phyloP scores from a whole-genome alignment of 2,797 vertebrate genomes.

The Eupleurogrammus muticus region DNA sequence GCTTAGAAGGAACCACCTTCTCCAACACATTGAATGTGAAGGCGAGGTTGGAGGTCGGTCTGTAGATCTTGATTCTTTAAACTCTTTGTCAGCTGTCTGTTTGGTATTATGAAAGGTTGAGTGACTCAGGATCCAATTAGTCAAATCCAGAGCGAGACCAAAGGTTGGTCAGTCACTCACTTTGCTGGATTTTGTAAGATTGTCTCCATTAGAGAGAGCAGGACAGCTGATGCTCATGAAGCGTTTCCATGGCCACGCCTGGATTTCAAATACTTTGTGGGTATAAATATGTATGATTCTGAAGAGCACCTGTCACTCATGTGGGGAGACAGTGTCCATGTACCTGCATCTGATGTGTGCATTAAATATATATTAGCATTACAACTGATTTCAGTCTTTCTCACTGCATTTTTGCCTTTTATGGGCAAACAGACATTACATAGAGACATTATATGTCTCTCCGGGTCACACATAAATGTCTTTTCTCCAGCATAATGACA shows the following conservation, averaged over 20 bases:
- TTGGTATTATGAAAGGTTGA: conserved; percentile 64
- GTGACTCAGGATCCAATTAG: conserved; percentile 68
- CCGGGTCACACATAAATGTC: neutral
- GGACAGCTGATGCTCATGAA: too few relatives aligned
- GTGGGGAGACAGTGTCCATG: conserved; percentile 3
- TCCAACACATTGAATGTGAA: too few relatives aligned
- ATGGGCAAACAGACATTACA: neutral
- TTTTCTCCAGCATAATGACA: conserved; percentile 19
- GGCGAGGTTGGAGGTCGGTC: too few relatives aligned
- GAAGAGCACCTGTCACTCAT: neutral
- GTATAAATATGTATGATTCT: conserved; percentile 25
- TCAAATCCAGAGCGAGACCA: conserved; percentile 48
- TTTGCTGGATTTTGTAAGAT: conserved; percentile 24
- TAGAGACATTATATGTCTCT: conserved; percentile 17
- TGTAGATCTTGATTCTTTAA: neutral
- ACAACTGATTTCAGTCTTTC: neutral
- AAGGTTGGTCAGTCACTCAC: conserved; percentile 37
- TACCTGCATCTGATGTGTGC: conserved; percentile 1
- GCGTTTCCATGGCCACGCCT: neutral
- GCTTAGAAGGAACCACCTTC: too few relatives aligned
- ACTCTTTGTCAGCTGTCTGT: conserved; percentile 49
- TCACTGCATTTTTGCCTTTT: neutral
- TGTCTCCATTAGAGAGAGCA: neutral
- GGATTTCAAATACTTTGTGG: conserved; percentile 2
- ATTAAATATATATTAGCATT: neutral